Evolutionary conservation across 1,140 invertebrate species (phyloP), one percentile per base, ranked within the genome.

Genomic region (Aleiodes sp.): DNA sequence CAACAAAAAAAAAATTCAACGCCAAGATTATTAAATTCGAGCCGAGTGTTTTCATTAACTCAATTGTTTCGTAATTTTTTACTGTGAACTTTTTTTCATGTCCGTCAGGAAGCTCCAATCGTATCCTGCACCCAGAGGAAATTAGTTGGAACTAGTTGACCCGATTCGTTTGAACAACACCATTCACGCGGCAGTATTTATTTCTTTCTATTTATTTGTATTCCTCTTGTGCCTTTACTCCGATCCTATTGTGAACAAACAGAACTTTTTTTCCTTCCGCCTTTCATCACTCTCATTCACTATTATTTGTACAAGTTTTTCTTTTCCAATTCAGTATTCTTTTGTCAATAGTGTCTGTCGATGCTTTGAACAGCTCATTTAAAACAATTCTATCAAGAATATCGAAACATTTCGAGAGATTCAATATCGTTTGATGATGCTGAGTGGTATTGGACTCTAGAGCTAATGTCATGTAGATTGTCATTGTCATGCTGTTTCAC

Each of bases 81-180:
- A n/a, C n/a, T n/a, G n/a, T n/a, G n/a, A n/a, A n/a, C n/a, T n/a
- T n/a, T 52, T 52, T 52, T 52, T 52, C 26, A 52, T 3, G 46
- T 24, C 12, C 19, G 19, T 24, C 46, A 2, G 46, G 46, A 9
- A 9, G 16, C 8, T 52, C 16, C 16, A 52, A 52, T 52, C 21
- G 16, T 21, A 52, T 52, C 26, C 46, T 24, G 46, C 46, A 52
- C 46, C 21, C 46, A 52, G 46, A 52, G 46, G 21, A 52, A 52
- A 52, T 52, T 52, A 24, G 21, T 24, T 16, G 46, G 9, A 52
- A 52, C 46, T 52, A 52, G 46, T 52, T 52, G 46, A 52, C 21
- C 46, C 21, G 46, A 24, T 52, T 52, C 46, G 16, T 26, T 52
- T 52, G 46, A 52, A 4, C 16, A 9, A 21, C 16, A 52, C 21